Percentiles rank a stretch among this genome's conserved stretches.
phyloP scores from a whole-genome alignment of 2,888 invertebrate genomes.

The Furcula furcula region DNA sequence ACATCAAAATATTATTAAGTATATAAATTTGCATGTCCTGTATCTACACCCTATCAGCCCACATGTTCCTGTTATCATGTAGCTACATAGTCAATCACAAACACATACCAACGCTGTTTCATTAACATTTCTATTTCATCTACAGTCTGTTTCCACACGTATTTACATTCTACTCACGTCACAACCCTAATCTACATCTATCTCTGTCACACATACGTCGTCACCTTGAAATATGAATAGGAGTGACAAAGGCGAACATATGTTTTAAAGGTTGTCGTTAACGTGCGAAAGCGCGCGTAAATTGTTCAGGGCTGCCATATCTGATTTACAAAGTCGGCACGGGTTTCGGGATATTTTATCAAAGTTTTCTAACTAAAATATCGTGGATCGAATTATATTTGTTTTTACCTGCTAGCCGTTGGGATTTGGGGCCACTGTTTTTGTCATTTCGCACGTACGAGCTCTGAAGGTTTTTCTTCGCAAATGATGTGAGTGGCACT shows the following conservation, averaged over 20 bases:
- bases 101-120: conserved; percentile 16
- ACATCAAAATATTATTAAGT: too few species aligned
- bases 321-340: conserved; percentile 9
- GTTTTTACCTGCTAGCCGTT: conserved; percentile 13
- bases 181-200: conserved; percentile 30
- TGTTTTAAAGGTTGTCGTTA: conserved; percentile 27
- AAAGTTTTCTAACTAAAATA: conserved; percentile 16
- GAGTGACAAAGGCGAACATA: conserved; percentile 34
- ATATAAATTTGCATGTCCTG: background rate
- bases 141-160: conserved; percentile 38
- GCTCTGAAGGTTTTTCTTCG: background rate
- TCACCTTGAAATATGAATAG: conserved; percentile 31
- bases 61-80: too few species aligned
- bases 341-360: conserved; percentile 20
- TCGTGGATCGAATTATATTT: conserved; percentile 20
- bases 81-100: too few species aligned
- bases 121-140: conserved; percentile 33
- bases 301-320: conserved; percentile 26
- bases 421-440: conserved; percentile 10
- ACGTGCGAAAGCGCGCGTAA: conserved; percentile 17
- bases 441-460: background rate
- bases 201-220: conserved; percentile 26
- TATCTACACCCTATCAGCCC: background rate
- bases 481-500: too few species aligned
- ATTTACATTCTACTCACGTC: conserved; percentile 55